Evolutionary conservation across 2,797 vertebrate genomes (phyloP), one percentile per base, ranked within the genome.

Genomic region (Sebastiscus tertius): DNA sequence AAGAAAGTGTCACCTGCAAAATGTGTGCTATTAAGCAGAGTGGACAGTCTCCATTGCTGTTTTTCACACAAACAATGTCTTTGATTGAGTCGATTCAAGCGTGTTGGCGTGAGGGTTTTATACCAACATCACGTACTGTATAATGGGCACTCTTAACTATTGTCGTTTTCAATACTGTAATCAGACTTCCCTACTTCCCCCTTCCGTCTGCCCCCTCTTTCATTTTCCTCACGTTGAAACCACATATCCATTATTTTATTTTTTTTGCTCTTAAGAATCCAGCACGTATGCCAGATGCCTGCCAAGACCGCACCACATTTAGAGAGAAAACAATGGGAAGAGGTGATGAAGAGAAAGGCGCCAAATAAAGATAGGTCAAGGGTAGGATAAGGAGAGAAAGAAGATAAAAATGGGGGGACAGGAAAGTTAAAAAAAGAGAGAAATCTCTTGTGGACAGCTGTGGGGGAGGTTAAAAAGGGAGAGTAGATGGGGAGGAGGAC

Each of bases 161-260:
- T 90, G 75, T 88, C 71, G 68, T 76, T 90, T 42, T 89, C 82
- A 90, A 92, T 83, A 42, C 59, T 77, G 71, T 79, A 85, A 93
- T 93, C 91, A 92, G 73, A 61, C 34, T 1, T 18, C 22, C 39
- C 36, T 52, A 4, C 63, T 52, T 42, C 39, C 39, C 26, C 26
- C 46, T 59, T 72, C 34, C 11, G n/a, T 5, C 5, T 61, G 36
- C 73, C 2, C 72, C 34, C n/a, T 20, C 61, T 58, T 22, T 76
- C 2, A 56, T 75, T 66, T 59, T 75, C 7, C 18, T 64, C 60
- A 26, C 54, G 6, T 33, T 55, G 1, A 71, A 64, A 72, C 9
- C 31, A 26, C 33, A 2, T 11, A 24, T 71, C 58, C 18, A 39
- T 75, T 67, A 65, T 59, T 59, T 58, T 36, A 42, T 54, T 52